Evolutionary conservation across 2,888 invertebrate species (phyloP).

Genomic region (Notocelia uddmanniana): DNA sequence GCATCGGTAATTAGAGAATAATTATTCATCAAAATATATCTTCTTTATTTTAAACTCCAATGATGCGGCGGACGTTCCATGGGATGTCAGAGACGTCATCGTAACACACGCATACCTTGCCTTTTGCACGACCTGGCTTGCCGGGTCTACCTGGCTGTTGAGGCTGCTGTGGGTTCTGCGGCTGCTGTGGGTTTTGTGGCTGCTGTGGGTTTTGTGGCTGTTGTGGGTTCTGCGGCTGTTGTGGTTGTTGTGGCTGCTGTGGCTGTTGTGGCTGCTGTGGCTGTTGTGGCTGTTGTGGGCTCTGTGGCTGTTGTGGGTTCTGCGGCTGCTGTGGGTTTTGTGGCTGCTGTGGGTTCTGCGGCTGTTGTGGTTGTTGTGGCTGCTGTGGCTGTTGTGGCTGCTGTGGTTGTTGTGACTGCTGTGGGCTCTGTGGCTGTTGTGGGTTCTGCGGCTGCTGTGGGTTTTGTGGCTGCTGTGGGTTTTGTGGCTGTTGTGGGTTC

Average conservation of each 20-base stretch:
- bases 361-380: neutral
- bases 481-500: slow-evolving; percentile 1
- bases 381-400: neutral
- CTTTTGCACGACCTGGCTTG: slow-evolving; percentile 4
- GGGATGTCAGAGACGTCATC: neutral
- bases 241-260: neutral
- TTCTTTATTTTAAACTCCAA: neutral
- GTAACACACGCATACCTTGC: slow-evolving; percentile 17
- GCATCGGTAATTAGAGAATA: too few relatives aligned
- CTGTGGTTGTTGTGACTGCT: neutral
- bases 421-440: neutral
- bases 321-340: neutral
- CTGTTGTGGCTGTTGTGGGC: neutral
- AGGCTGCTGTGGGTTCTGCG: neutral
- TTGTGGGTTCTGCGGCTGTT: neutral
- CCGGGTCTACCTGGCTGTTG: neutral
- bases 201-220: neutral
- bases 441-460: slow-evolving; percentile 3
- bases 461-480: neutral
- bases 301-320: neutral
- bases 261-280: neutral
- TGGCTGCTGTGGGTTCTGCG: neutral
- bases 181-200: neutral
- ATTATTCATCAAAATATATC: too few relatives aligned
- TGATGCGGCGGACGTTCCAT: slow-evolving; percentile 1